These are phyloP conservation scores for Coregonus ussuriensis DNA, from an alignment of 2,797 vertebrate genomes.

Conservation along the genomic window DNA sequence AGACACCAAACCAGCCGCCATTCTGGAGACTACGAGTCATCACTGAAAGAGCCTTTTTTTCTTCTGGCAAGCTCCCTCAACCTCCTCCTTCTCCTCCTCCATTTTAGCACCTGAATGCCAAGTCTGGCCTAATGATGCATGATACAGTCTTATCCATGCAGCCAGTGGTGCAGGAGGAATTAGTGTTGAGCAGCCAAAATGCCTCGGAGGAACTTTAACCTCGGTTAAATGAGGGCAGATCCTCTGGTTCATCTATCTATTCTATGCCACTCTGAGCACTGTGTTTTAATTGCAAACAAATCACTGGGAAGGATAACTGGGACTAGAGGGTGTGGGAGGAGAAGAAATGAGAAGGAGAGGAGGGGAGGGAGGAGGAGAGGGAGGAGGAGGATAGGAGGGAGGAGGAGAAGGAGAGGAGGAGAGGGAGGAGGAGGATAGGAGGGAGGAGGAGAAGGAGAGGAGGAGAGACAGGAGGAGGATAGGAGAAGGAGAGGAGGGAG, in stretches of 20 bases:
- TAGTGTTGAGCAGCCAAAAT: background rate
- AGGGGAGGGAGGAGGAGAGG: no score
- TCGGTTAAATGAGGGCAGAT: background rate
- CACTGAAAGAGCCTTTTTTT: background rate
- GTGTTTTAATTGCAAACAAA: constrained; percentile 49
- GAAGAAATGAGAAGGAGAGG: background rate
- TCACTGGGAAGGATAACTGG: constrained; percentile 31
- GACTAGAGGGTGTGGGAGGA: constrained; percentile 11
- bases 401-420: background rate
- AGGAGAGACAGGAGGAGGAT: no score
- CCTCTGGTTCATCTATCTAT: background rate
- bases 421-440: no score
- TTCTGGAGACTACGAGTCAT: background rate
- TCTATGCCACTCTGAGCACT: background rate
- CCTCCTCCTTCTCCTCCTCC: background rate
- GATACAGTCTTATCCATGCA: background rate
- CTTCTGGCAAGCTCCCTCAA: background rate
- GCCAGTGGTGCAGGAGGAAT: background rate
- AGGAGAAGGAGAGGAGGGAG: no score
- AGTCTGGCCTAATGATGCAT: background rate
- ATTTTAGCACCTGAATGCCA: background rate
- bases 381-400: background rate
- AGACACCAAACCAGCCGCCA: background rate
- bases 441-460: no score
- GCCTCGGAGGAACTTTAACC: background rate